Conservation (phyloP, 2,113 vertebrate genomes). For the Meriones unguiculatus region DNA sequence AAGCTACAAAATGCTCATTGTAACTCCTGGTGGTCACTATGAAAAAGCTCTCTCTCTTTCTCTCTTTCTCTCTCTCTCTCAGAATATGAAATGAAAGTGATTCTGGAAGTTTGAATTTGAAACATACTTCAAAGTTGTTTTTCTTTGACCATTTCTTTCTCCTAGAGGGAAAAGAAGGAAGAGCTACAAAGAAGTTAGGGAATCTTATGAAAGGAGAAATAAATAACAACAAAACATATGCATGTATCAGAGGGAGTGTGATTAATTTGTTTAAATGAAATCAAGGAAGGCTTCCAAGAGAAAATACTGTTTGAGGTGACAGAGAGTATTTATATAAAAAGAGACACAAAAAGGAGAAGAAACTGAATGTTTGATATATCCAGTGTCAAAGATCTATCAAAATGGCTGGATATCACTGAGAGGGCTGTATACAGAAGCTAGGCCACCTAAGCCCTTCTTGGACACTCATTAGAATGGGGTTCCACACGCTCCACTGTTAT, state of each 20-base stretch:
- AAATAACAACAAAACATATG: background rate
- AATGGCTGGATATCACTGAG: background rate
- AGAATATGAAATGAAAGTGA: conserved; percentile 4
- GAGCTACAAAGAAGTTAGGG: background rate
- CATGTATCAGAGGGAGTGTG: background rate
- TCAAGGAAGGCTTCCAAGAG: background rate
- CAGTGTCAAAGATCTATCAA: background rate
- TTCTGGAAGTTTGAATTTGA: background rate
- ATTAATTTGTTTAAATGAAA: background rate
- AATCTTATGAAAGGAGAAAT: background rate
- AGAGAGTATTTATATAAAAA: background rate
- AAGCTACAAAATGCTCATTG: conserved; percentile 41
- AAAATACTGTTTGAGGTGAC: background rate
- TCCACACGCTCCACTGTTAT: rapidly evolving
- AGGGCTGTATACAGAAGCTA: background rate
- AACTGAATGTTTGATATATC: background rate
- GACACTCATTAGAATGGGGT: background rate
- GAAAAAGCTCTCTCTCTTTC: background rate
- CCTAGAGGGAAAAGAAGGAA: background rate
- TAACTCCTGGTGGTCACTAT: conserved; percentile 56
- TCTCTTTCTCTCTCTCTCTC: background rate
- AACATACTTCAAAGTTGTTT: conserved; percentile 9
- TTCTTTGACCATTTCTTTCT: conserved; percentile 31
- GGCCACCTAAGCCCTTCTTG: background rate
- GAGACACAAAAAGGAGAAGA: background rate